Evolutionary conservation across 2,113 vertebrate genomes (phyloP), one percentile per base, ranked within the genome.

Genomic region (Anser brachyrhynchus): DNA sequence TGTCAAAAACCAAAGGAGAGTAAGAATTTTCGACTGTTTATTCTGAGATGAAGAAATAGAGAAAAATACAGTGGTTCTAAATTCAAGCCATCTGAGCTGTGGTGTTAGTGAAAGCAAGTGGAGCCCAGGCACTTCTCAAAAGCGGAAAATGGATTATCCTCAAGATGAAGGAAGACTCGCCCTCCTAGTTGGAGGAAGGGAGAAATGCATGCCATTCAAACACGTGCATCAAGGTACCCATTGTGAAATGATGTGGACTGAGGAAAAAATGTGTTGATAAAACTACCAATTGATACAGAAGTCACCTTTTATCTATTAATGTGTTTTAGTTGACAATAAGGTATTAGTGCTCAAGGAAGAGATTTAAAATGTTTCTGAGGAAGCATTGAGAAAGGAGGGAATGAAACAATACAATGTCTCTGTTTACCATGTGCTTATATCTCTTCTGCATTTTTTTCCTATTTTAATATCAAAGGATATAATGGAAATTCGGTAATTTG

Each of bases 121-220:
- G 26, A 28, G 28, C 44, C 17, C 51, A 71, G 76, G 28, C 31
- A 39, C 59, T 91, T 84, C 52, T 67, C 13, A 0, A 37, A 89
- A 90, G 57, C 31, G 29, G n/a, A 52, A 74, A 67, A 67, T 9
- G 7, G 26, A 22, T 83, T 44, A 13, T 74, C 5, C 35, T 69
- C 17, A 5, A 3, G 20, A 20, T 49, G 19, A 77, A 19, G 9
- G 6, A 52, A 84, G 21, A 37, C 0, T 3, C 1, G 0, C 25
- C 3, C 3, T 59, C 12, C 10, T 15, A 6, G 20, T 19, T 54
- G 35, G 26, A 66, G 59, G 18, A 74, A 23, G 13, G 25, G 57
- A 74, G 9, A 58, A 49, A 10, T 41, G 3, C 29, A 7, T 87
- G 23, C 8, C 6, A 4, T 41, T 78, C 35, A 66, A 35, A 77